Conservation (phyloP, 2,888 invertebrate species). For the Ramazzottius varieornatus region DNA sequence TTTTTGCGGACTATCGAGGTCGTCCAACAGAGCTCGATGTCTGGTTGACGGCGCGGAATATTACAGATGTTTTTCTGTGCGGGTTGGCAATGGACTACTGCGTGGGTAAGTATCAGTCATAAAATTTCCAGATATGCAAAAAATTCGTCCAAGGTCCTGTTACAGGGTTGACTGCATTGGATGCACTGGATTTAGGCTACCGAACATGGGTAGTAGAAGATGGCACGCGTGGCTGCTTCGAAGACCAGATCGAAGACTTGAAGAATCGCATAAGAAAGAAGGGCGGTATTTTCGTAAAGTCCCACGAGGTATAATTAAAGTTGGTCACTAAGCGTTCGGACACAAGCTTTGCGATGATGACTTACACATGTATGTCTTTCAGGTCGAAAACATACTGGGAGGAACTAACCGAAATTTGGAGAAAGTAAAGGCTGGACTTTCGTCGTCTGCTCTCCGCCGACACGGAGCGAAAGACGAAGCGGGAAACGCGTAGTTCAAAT, state of each 20-base stretch:
- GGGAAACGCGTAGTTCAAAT: no score
- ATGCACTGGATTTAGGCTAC: neutral
- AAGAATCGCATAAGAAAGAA: neutral
- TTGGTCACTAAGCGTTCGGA: no score
- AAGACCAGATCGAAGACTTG: neutral
- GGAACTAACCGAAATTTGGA: no score
- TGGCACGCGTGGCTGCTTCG: neutral
- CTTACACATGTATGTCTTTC: no score
- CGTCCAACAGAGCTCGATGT: slow-evolving; percentile 55
- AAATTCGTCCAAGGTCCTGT: neutral
- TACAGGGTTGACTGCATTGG: no score
- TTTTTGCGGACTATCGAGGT: slow-evolving; percentile 92
- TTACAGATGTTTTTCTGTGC: slow-evolving; percentile 75
- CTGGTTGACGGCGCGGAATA: slow-evolving; percentile 46
- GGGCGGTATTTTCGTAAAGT: neutral
- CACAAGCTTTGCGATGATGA: no score
- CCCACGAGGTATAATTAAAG: neutral
- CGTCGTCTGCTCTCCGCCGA: no score
- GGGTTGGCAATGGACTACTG: slow-evolving; percentile 86
- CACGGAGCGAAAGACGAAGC: no score
- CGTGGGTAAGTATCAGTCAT: slow-evolving; percentile 28
- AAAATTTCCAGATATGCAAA: neutral
- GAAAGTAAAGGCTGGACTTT: no score
- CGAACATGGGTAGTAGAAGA: neutral
- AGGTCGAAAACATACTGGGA: no score